Base-by-base conservation (phyloP, 2,797 vertebrate genomes). In the Phalloptychus januarius region DNA sequence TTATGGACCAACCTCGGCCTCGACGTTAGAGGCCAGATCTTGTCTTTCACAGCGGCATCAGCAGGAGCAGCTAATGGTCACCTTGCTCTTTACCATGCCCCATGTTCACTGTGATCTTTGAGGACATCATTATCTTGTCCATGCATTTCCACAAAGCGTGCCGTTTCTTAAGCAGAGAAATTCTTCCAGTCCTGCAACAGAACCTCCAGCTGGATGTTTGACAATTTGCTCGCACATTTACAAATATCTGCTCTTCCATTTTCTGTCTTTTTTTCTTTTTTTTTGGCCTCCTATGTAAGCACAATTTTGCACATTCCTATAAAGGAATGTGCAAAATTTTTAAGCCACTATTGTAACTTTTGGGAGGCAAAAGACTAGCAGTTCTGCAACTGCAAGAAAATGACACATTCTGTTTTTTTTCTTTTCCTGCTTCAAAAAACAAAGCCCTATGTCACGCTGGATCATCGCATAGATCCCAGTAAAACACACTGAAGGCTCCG, bases 51-150 rank as follows among this genome's bases (percentile, higher is more conserved):
- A 80, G 74, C 40, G 42, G 38, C 36, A 67, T 38, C 65, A 78
- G 65, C 36, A 67, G 63, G 38, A 80, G 65, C 74, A 85, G 79
- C 75, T 93, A 93, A 93, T 93, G 87, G 85, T 85, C 44, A 25
- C 80, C 80, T 75, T 86, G 85, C 89, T 92, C 89, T 90, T 92
- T 89, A 87, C 88, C 80, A 83, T 85, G 84, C 83, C 36, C 76
- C 69, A 0, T 85, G 86, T 87, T 89, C 78, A 70, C 87, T 89
- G 77, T 91, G 91, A 92, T 92, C 91, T 92, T 88, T 83, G 71
- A 91, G 87, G 83, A 89, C 87, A 89, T 93, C 81, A 83, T 92
- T 91, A 92, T 88, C 81, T 71, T 80, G 77, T 76, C 73, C 50
- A 33, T 86, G 76, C 78, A 72, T 79, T 87, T 80, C 71, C 42